phyloP scores from a whole-genome alignment of 1,140 invertebrate species.

The Drosophila virilis region DNA sequence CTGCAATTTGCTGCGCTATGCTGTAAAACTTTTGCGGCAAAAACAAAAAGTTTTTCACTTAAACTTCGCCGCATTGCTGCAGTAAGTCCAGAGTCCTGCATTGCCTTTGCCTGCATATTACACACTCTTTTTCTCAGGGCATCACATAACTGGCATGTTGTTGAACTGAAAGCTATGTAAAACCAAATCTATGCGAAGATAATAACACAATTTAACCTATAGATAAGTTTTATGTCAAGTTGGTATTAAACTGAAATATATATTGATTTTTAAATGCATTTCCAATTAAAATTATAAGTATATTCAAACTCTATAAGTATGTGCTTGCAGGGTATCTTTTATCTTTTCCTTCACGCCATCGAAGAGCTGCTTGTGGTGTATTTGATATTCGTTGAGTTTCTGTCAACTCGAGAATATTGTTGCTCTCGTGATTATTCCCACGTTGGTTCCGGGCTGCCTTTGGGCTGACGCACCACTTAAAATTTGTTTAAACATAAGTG shows the following conservation, averaged over 20 bases:
- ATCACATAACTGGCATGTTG: not conserved
- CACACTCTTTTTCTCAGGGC: slow-evolving; percentile 16
- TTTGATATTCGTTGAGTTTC: slow-evolving; percentile 37
- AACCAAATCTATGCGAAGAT: not conserved
- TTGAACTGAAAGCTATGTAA: not conserved
- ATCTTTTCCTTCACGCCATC: too few species aligned
- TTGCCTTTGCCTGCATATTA: slow-evolving; percentile 16
- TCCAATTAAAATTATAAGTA: not conserved
- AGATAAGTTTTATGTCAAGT: too few species aligned
- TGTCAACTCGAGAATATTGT: slow-evolving; percentile 25
- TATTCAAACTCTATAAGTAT: not conserved
- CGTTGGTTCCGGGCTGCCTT: slow-evolving; percentile 49
- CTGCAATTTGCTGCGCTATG: slow-evolving; percentile 74
- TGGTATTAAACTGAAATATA: too few species aligned
- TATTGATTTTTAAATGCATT: too few species aligned
- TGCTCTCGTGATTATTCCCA: slow-evolving; percentile 70
- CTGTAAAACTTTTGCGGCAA: slow-evolving; percentile 73
- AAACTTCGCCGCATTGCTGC: slow-evolving; percentile 79
- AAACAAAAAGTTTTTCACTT: slow-evolving; percentile 79
- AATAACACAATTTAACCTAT: too few species aligned
- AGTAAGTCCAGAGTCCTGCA: slow-evolving; percentile 49
- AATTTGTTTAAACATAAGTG: slow-evolving; percentile 81
- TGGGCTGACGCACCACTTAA: slow-evolving; percentile 60
- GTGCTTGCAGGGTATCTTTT: too few species aligned
- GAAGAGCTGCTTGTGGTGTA: slow-evolving; percentile 23